Conservation (phyloP, 2,113 vertebrate species). For the Hippocampus abdominalis region DNA sequence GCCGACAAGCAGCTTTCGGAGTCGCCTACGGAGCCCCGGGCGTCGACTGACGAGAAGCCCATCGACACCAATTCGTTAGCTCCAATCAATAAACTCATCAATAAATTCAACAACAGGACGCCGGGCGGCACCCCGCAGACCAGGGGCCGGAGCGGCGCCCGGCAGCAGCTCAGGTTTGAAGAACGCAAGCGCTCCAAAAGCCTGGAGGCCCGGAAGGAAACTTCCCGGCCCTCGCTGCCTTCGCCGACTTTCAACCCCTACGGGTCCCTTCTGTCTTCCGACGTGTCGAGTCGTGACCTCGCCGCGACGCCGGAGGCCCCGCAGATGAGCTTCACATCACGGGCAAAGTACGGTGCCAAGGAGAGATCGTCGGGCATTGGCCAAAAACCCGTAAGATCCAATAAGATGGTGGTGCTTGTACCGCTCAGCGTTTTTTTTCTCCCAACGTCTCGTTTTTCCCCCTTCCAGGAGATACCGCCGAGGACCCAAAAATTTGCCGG, state of each 20-base stretch:
- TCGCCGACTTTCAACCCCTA: conserved; percentile 63
- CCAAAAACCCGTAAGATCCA: conserved; percentile 76
- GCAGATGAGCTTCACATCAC: conserved; percentile 45
- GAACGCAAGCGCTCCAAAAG: conserved; percentile 80
- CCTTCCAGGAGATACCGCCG: conserved; percentile 75
- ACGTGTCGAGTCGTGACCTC: conserved; percentile 42
- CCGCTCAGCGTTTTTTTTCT: not conserved
- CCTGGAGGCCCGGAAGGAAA: conserved; percentile 69
- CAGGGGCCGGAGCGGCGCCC: conserved; percentile 64
- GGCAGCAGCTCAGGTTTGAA: conserved; percentile 64
- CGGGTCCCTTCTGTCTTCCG: conserved; percentile 19
- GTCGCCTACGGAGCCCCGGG: conserved; percentile 7
- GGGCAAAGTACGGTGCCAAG: conserved; percentile 54
- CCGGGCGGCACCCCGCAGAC: conserved; percentile 47
- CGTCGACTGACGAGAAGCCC: conserved; percentile 10
- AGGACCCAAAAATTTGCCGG: conserved; percentile 57
- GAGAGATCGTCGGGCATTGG: conserved; percentile 53
- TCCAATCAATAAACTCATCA: conserved; percentile 88
- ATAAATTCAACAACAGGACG: conserved; percentile 76
- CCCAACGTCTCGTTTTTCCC: not conserved
- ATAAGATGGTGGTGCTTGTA: not conserved
- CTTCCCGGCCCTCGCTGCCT: conserved; percentile 8
- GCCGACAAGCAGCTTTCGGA: not conserved
- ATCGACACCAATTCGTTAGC: conserved; percentile 85
- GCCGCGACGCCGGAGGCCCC: conserved; percentile 40